A percentile compares a stretch with the other conserved stretches of the same genome.
Evolutionary conservation across 2,888 invertebrate genomes (phyloP).

Genomic region (Tetanocera ferruginea): DNA sequence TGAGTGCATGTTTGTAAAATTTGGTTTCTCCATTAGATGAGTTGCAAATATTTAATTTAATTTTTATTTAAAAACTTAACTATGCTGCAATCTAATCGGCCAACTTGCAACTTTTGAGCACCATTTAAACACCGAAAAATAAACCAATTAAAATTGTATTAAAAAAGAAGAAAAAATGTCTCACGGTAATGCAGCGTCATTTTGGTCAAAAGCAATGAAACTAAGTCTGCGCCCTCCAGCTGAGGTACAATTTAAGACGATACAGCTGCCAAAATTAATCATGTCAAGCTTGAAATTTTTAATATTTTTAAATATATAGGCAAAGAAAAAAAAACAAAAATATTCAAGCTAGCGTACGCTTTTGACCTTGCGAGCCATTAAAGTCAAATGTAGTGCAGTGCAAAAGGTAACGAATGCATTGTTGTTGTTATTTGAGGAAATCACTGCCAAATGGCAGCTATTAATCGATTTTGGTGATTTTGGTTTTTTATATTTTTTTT

Average conservation of each 20-base stretch:
- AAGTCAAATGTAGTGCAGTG: background rate
- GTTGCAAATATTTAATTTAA: background rate
- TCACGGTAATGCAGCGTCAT: background rate
- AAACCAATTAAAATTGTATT: background rate
- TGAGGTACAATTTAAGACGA: background rate
- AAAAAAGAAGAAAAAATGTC: background rate
- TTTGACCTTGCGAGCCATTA: slow-evolving; percentile 38
- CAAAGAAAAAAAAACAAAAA: background rate
- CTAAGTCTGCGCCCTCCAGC: background rate
- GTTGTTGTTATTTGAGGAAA: background rate
- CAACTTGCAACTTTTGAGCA: too few relatives aligned
- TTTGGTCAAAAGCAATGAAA: background rate
- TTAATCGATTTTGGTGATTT: background rate
- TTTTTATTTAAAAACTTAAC: background rate
- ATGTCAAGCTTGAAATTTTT: background rate
- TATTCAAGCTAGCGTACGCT: background rate
- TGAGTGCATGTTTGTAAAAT: background rate
- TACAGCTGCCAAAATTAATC: slow-evolving; percentile 18
- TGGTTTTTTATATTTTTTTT: too few relatives aligned
- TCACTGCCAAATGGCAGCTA: background rate
- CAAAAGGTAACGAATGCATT: background rate
- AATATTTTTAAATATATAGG: background rate
- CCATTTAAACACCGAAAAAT: background rate
- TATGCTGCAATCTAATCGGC: too few relatives aligned
- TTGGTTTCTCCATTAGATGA: background rate